Percentiles rank a stretch among this genome's conserved stretches.
Conservation (phyloP, 2,797 vertebrate genomes). For the Ptychadena robeensis region DNA sequence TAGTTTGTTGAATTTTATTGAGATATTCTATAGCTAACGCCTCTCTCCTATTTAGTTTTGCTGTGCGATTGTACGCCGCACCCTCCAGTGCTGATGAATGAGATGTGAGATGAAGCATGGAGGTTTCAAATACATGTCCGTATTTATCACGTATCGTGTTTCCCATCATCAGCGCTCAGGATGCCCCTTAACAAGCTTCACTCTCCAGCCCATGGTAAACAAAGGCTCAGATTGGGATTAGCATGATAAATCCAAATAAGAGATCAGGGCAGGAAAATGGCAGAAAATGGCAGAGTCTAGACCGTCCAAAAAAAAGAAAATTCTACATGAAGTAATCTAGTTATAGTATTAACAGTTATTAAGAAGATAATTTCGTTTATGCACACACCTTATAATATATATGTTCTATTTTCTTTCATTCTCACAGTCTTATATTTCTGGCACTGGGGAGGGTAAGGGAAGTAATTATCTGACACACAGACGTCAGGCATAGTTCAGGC, state of each 20-base stretch:
- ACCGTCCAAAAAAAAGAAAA: too few relatives aligned
- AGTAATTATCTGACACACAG: too few relatives aligned
- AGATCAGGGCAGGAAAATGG: slow-evolving; percentile 1
- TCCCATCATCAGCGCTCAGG: slow-evolving; percentile 24
- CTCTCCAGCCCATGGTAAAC: slow-evolving; percentile 14
- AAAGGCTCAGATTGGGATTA: slow-evolving; percentile 38
- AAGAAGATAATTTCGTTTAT: too few relatives aligned
- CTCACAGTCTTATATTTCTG: too few relatives aligned
- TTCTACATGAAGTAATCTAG: too few relatives aligned
- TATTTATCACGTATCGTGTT: slow-evolving; percentile 42
- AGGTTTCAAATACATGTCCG: slow-evolving; percentile 21
- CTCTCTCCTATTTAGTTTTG: slow-evolving; percentile 18
- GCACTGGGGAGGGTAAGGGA: too few relatives aligned
- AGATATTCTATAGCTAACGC: not conserved
- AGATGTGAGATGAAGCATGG: slow-evolving; percentile 16
- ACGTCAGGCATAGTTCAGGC: too few relatives aligned
- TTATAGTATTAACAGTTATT: too few relatives aligned
- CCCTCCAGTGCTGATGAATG: slow-evolving; percentile 20
- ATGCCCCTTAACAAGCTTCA: slow-evolving; percentile 3
- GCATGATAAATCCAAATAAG: not conserved
- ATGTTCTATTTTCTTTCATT: too few relatives aligned
- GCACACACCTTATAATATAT: too few relatives aligned
- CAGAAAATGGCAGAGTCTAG: too few relatives aligned
- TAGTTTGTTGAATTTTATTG: slow-evolving; percentile 14
- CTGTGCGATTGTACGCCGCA: not conserved